Evolutionary conservation across 2,797 vertebrate genomes (phyloP), one percentile per base, ranked within the genome.

Genomic region (Nannoperca australis): DNA sequence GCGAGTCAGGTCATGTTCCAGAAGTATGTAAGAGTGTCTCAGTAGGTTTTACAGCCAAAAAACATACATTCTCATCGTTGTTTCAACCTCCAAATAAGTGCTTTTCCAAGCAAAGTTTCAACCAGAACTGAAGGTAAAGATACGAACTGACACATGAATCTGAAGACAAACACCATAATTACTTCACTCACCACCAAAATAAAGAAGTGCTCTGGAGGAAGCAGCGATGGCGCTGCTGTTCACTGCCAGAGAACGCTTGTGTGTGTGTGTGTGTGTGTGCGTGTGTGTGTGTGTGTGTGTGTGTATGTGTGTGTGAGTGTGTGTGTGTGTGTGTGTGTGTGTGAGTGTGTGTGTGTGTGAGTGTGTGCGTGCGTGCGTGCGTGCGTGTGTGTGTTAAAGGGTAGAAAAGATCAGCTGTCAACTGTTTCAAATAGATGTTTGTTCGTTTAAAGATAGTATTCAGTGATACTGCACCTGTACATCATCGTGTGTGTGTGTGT

Each of bases 161-260:
- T 58, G 60, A 63, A 69, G 45, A 18, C 51, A 50, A 65, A 72
- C 51, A 17, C 51, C 42, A 58, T 58, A 49, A 71, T 77, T 62
- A 68, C 47, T 13, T 3, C 54, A 4, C 12, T 32, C 4, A 5
- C 22, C 62, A 51, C 67, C 56, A 61, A 44, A 65, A 59, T 40
- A n/a, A 51, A 76, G 60, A 51, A 34, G 14, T 3, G 18, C 65
- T 55, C 45, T 5, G 27, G 61, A 62, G 61, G 64, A 38, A 47
- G 22, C 64, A 4, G 68, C 1, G 32, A 15, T 1, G 63, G 50
- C 13, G 44, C 17, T 51, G 13, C 13, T 62, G 74, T 44, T 74
- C 30, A 0, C 72, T 59, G 76, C 71, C 70, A 70, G 70, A 15
- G 47, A 81, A 45, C 42, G 40, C 59, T 17, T 64, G 20, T 12